Evolutionary conservation across 2,888 invertebrate species (phyloP).

Genomic region (Erynnis tages): DNA sequence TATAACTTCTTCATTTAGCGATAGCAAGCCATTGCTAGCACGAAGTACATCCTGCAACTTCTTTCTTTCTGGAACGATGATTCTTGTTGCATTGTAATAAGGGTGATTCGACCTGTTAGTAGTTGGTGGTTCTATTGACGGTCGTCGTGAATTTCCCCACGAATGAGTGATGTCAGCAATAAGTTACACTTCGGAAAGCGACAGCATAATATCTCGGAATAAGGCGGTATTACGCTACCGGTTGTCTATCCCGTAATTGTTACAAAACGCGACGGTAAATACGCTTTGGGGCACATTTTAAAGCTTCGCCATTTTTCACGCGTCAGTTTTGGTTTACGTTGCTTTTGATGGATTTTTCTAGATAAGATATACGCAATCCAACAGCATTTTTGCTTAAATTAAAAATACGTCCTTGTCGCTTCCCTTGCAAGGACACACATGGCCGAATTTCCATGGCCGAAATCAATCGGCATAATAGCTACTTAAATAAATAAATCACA

Average conservation of each 20-base stretch:
- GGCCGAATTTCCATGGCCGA: no score
- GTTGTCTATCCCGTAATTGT: slow-evolving; percentile 35
- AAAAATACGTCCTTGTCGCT: no score
- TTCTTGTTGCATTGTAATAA: slow-evolving; percentile 4
- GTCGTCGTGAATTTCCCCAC: slow-evolving; percentile 37
- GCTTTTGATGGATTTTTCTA: slow-evolving; percentile 1
- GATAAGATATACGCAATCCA: neutral
- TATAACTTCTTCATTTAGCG: slow-evolving; percentile 26
- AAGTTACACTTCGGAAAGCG: slow-evolving; percentile 56
- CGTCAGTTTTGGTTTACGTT: neutral
- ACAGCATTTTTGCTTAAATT: no score
- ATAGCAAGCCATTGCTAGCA: slow-evolving; percentile 18
- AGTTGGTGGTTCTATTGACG: neutral
- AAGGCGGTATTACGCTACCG: slow-evolving; percentile 56
- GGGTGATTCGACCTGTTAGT: slow-evolving; percentile 33
- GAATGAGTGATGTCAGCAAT: slow-evolving; percentile 58
- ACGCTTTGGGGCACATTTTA: slow-evolving; percentile 24
- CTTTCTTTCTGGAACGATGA: neutral
- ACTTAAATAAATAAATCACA: no score
- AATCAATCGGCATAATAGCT: no score
- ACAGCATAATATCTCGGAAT: slow-evolving; percentile 43
- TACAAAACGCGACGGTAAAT: slow-evolving; percentile 30
- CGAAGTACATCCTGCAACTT: slow-evolving; percentile 16
- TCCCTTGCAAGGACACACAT: no score
- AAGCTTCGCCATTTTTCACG: slow-evolving; percentile 10